Conservation (phyloP, 2,113 vertebrate species). For the Diphyllodes magnificus region DNA sequence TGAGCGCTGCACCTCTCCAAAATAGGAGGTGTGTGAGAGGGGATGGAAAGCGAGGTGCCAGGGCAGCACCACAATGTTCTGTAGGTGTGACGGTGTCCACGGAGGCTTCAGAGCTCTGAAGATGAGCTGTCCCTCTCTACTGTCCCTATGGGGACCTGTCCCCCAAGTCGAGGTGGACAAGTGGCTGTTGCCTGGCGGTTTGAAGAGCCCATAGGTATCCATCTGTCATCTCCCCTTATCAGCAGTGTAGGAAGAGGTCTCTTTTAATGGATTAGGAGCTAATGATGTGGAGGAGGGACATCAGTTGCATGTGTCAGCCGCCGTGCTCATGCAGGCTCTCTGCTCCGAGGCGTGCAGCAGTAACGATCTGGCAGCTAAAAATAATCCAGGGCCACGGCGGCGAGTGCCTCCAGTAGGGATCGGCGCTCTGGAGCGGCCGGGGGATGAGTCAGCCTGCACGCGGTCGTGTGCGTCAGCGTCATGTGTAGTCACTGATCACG, state of each 20-base stretch:
- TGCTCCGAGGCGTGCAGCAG: conserved; percentile 26
- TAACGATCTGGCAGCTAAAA: conserved; percentile 70
- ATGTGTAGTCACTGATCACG: background rate
- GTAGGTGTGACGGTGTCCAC: background rate
- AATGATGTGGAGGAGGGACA: background rate
- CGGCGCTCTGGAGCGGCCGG: background rate
- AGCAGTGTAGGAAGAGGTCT: background rate
- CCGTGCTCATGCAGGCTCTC: background rate
- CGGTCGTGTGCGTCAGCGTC: background rate
- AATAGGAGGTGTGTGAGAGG: background rate
- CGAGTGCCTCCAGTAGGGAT: background rate
- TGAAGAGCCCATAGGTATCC: background rate
- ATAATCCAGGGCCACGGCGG: conserved; percentile 45
- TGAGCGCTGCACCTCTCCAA: rapidly evolving
- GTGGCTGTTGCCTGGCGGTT: rapidly evolving
- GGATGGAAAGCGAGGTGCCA: background rate
- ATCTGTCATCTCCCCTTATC: background rate
- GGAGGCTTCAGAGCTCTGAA: background rate
- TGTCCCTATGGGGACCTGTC: background rate
- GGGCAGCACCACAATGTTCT: too few relatives aligned
- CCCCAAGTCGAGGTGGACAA: background rate
- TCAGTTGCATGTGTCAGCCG: background rate
- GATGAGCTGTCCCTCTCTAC: background rate
- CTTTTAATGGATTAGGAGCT: background rate
- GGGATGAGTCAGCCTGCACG: conserved; percentile 54